These are phyloP conservation scores for Rhyacophila brunnea DNA, from an alignment of 1,140 invertebrate genomes.

Conservation along the genomic window DNA sequence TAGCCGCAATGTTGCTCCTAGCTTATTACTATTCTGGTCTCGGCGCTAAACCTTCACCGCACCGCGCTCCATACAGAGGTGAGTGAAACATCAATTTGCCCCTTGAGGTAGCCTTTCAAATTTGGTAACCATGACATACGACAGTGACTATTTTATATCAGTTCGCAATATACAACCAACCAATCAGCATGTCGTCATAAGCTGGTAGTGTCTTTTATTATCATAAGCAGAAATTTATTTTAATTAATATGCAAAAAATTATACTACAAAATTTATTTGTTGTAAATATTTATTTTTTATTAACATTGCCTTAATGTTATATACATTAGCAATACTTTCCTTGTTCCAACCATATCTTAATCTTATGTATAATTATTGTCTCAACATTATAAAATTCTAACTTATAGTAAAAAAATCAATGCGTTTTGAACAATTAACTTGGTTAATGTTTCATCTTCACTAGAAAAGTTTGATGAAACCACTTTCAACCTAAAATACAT, in stretches of 20 bases:
- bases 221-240: not conserved
- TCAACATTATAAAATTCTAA: too few species aligned
- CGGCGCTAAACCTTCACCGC: conserved; percentile 9
- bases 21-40: conserved; percentile 28
- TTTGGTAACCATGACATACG: not conserved
- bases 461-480: too few species aligned
- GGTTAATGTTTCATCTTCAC: too few species aligned
- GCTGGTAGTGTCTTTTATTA: not conserved
- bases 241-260: not conserved
- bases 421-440: too few species aligned
- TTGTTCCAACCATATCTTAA: too few species aligned
- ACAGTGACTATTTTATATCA: not conserved
- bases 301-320: too few species aligned
- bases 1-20: conserved; percentile 24
- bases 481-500: too few species aligned
- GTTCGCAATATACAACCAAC: not conserved
- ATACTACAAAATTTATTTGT: not conserved
- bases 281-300: too few species aligned
- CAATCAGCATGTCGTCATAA: not conserved
- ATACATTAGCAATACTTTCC: too few species aligned
- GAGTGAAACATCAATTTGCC: not conserved
- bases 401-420: too few species aligned
- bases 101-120: not conserved
- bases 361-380: too few species aligned
- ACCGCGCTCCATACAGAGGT: conserved; percentile 8